These are phyloP conservation scores for Andrena fulva DNA, from an alignment of 2,888 invertebrate genomes.

Conservation along the genomic window DNA sequence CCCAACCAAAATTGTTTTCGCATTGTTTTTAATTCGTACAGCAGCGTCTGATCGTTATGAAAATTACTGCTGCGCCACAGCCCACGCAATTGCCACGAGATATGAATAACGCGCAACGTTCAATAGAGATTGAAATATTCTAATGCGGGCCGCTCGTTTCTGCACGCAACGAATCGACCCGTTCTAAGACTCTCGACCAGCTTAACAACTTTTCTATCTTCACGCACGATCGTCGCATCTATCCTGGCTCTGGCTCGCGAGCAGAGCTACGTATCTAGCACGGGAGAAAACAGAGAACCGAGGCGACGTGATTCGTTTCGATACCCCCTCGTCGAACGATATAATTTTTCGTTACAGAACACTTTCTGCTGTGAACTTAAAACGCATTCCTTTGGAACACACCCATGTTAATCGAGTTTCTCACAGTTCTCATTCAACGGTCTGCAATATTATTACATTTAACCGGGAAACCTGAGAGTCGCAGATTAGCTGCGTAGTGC, in stretches of 20 bases:
- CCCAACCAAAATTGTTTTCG: not conserved
- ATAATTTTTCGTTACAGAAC: conserved; percentile 5
- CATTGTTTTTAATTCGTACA: not conserved
- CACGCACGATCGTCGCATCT: conserved; percentile 72
- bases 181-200: conserved; percentile 46
- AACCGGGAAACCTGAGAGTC: too few species aligned
- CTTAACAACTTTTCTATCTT: conserved; percentile 69
- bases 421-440: not conserved
- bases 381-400: not conserved
- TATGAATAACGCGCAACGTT: conserved; percentile 36
- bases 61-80: conserved; percentile 31
- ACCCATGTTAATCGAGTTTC: conserved; percentile 15
- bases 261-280: conserved; percentile 41
- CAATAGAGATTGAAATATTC: conserved; percentile 60
- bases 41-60: conserved; percentile 15
- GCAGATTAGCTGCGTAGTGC: too few species aligned
- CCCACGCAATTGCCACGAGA: conserved; percentile 32
- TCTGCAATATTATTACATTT: too few species aligned
- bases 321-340: conserved; percentile 34
- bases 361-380: conserved; percentile 7
- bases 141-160: conserved; percentile 49
- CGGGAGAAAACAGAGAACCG: conserved; percentile 45
- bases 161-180: conserved; percentile 59
- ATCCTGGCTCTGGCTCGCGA: conserved; percentile 26
- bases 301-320: conserved; percentile 45